These are phyloP conservation scores for Apistogramma diplotaenia DNA, from an alignment of 2,113 vertebrate genomes.

Conservation along the genomic window DNA sequence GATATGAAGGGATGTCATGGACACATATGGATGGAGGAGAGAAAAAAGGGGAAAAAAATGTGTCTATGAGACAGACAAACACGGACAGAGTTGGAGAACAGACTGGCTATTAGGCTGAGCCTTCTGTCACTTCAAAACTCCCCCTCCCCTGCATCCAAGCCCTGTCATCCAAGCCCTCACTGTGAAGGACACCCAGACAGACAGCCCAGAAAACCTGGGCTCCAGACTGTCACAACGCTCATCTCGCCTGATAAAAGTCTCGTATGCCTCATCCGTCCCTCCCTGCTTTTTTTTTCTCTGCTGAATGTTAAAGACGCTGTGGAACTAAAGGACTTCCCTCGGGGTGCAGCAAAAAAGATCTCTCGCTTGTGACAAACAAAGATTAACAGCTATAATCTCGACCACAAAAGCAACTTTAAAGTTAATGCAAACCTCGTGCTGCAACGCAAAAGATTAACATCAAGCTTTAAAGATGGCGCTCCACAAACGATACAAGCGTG, in stretches of 20 bases:
- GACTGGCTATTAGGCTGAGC: conserved; percentile 68
- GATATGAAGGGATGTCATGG: conserved; percentile 24
- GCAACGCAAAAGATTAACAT: not conserved
- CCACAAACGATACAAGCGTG: not conserved
- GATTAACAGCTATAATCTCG: conserved; percentile 8
- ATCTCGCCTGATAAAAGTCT: conserved; percentile 52
- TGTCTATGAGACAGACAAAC: conserved; percentile 1
- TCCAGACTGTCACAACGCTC: conserved; percentile 56
- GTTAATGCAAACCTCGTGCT: not conserved
- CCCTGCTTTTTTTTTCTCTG: not conserved
- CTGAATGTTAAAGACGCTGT: conserved; percentile 41
- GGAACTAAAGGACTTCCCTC: conserved; percentile 25
- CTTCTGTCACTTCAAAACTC: conserved; percentile 62
- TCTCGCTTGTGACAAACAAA: conserved; percentile 7
- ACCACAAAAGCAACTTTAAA: not conserved
- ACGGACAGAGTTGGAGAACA: conserved; percentile 49
- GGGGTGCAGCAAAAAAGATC: not conserved
- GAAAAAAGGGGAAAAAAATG: not conserved
- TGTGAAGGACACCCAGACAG: conserved; percentile 68
- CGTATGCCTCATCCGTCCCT: conserved; percentile 7
- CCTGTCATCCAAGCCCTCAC: conserved; percentile 56
- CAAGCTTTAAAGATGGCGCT: not conserved
- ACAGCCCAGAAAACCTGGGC: conserved; percentile 48
- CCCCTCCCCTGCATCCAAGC: conserved; percentile 22
- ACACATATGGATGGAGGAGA: conserved; percentile 24